Percentiles rank a stretch among this genome's conserved stretches.
phyloP scores from a whole-genome alignment of 2,888 invertebrate genomes.

The Oscheius sp. region DNA sequence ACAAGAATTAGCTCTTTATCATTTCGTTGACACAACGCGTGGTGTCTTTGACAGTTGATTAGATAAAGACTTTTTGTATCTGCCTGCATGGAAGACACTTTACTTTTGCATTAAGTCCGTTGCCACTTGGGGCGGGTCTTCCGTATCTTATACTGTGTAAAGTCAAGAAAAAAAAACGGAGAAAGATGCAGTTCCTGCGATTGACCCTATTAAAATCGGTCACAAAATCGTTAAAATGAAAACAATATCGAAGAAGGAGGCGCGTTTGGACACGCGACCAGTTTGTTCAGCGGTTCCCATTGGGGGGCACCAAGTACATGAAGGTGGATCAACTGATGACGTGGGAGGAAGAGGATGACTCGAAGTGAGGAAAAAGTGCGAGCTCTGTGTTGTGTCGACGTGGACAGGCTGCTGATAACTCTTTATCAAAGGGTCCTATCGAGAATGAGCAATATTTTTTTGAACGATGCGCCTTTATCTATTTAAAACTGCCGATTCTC shows the following conservation, averaged over 20 bases:
- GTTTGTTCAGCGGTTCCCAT: constrained; percentile 1
- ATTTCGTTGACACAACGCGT: constrained; percentile 24
- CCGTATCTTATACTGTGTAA: neutral
- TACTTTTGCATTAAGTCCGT: constrained; percentile 8
- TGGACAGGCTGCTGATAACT: constrained; percentile 26
- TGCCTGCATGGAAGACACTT: neutral
- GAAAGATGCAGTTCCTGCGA: too few species aligned
- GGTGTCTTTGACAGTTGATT: constrained; percentile 29
- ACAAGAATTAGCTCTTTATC: constrained; percentile 14
- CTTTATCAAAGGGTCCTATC: constrained; percentile 31
- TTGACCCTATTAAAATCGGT: too few species aligned
- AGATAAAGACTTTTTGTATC: constrained; percentile 30
- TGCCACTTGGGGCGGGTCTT: neutral
- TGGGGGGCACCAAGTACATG: neutral
- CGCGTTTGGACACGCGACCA: neutral
- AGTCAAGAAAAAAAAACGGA: neutral
- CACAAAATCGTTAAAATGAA: too few species aligned
- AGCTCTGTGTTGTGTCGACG: constrained; percentile 12
- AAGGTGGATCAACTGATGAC: too few species aligned
- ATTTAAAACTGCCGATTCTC: too few species aligned
- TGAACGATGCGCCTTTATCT: neutral
- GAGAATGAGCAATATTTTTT: constrained; percentile 28
- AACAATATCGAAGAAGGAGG: too few species aligned
- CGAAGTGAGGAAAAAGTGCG: neutral
- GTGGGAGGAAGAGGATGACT: neutral